Percentiles rank a stretch among this genome's conserved stretches.
phyloP scores from a whole-genome alignment of 2,888 invertebrate genomes.

The Chrysodeixis includens region DNA sequence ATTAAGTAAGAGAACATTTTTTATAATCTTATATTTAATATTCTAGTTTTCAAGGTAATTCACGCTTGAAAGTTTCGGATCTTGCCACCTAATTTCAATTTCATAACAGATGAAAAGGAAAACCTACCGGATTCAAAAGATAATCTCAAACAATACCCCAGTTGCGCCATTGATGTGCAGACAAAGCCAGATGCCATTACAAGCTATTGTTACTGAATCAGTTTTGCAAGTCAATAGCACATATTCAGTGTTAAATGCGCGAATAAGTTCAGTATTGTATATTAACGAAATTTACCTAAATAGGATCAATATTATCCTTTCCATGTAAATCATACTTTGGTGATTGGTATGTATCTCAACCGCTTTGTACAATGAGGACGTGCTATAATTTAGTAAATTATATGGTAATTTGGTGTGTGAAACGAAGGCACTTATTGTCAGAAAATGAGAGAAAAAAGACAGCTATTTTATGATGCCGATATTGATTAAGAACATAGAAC shows the following conservation, averaged over 20 bases:
- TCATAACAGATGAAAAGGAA: conserved; percentile 62
- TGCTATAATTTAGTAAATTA: not conserved
- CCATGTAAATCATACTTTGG: not conserved
- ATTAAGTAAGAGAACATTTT: not conserved
- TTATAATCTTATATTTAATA: too few relatives aligned
- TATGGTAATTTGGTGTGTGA: not conserved
- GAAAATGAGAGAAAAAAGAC: too few relatives aligned
- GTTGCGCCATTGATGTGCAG: conserved; percentile 79
- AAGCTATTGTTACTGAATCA: conserved; percentile 81
- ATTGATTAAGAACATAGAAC: too few relatives aligned
- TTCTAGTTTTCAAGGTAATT: too few relatives aligned
- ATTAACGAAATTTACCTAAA: conserved; percentile 10
- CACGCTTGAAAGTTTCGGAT: not conserved
- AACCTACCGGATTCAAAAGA: conserved; percentile 65
- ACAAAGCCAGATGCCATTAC: conserved; percentile 80
- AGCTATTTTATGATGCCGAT: too few relatives aligned
- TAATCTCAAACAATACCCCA: conserved; percentile 76
- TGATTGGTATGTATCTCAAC: not conserved
- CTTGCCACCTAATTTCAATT: conserved; percentile 36
- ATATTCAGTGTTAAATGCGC: conserved; percentile 69
- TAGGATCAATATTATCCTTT: too few relatives aligned
- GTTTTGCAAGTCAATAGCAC: conserved; percentile 72
- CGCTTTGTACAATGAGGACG: not conserved
- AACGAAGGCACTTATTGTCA: not conserved
- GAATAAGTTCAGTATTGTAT: conserved; percentile 56